These are phyloP conservation scores for Ochotona curzoniae DNA, from an alignment of 2,113 vertebrate genomes.

Conservation along the genomic window DNA sequence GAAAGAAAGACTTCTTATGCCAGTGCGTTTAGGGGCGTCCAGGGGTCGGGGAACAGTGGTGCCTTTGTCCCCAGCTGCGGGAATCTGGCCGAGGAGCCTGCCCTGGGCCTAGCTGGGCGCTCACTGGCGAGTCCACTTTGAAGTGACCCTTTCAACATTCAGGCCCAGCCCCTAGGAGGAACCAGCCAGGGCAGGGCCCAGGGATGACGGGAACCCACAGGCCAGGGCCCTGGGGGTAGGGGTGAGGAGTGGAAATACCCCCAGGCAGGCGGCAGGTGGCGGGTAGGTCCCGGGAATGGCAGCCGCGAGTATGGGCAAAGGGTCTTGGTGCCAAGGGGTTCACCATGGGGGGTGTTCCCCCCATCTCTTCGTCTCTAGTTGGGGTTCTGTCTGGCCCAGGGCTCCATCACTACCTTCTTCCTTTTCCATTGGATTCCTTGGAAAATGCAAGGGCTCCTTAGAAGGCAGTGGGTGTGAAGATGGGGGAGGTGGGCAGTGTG, in stretches of 20 bases:
- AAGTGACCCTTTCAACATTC: conserved; percentile 79
- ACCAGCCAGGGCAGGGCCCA: neutral
- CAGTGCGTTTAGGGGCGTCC: conserved; percentile 73
- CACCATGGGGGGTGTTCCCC: neutral
- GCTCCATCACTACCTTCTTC: neutral
- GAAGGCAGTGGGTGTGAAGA: neutral
- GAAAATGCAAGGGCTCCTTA: neutral
- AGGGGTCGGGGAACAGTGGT: conserved; percentile 75
- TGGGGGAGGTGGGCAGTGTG: neutral
- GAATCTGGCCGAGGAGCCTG: conserved; percentile 72
- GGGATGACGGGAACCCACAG: neutral
- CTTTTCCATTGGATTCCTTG: neutral
- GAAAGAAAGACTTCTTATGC: conserved; percentile 79
- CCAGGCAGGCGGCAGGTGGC: neutral
- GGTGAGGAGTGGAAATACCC: too few species aligned
- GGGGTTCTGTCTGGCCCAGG: neutral
- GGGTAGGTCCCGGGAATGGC: conserved; percentile 56
- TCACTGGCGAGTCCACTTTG: conserved; percentile 73
- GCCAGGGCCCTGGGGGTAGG: neutral
- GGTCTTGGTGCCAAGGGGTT: neutral
- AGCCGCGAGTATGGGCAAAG: neutral
- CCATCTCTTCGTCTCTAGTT: too few species aligned
- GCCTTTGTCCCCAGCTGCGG: conserved; percentile 72
- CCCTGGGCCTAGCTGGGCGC: conserved; percentile 69
- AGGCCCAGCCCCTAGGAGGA: conserved; percentile 51